These are phyloP conservation scores for Antitype chi DNA, from an alignment of 2,888 invertebrate genomes.

Conservation along the genomic window DNA sequence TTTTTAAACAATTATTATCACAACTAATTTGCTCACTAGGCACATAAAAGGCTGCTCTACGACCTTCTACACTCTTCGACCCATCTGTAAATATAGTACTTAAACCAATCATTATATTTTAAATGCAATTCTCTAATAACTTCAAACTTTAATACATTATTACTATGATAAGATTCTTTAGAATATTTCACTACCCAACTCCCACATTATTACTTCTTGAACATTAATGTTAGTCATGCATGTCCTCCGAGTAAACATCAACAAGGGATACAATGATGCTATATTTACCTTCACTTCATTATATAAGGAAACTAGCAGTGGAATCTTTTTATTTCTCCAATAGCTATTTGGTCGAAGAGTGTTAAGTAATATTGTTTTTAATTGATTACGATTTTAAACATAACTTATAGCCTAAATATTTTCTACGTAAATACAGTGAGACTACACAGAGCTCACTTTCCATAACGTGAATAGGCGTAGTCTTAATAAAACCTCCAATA, in stretches of 20 bases:
- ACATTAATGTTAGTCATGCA: no score
- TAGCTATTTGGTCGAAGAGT: constrained; percentile 13
- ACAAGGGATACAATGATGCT: no score
- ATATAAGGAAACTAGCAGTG: background rate
- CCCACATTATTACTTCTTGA: no score
- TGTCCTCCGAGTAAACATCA: no score
- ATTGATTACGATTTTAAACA: background rate
- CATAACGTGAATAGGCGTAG: constrained; percentile 21
- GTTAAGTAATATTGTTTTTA: constrained; percentile 4
- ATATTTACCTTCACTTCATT: background rate
- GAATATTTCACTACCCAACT: background rate
- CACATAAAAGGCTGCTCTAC: no score
- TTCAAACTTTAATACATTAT: background rate
- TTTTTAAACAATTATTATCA: no score
- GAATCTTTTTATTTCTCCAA: background rate
- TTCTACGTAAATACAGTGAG: constrained; percentile 1
- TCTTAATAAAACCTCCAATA: constrained; percentile 22
- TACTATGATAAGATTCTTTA: background rate
- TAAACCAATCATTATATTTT: background rate
- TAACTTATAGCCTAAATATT: constrained; percentile 19
- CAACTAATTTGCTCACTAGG: no score
- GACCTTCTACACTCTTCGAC: background rate
- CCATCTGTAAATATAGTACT: background rate
- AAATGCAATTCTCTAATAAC: background rate
- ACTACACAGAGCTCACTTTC: background rate